Conservation (phyloP, 2,797 vertebrate species). For the Crotalus adamanteus region DNA sequence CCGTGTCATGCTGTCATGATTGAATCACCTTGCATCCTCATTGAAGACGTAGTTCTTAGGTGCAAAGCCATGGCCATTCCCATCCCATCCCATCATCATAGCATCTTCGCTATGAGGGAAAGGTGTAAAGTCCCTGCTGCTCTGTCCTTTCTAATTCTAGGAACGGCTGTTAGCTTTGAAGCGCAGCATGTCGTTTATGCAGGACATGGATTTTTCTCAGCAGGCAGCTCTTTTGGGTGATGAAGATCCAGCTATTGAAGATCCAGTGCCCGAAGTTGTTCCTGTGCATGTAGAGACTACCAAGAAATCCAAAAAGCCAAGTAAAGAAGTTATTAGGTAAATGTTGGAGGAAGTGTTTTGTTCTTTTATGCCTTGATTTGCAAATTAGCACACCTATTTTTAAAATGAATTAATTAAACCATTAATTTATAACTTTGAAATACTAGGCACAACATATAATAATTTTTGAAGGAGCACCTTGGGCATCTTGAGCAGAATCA, state of each 20-base stretch:
- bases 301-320: slow-evolving; percentile 94
- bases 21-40: slow-evolving; percentile 60
- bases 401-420: not conserved
- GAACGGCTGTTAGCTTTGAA: slow-evolving; percentile 97
- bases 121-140: slow-evolving; percentile 75
- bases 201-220: slow-evolving; percentile 98
- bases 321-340: slow-evolving; percentile 92
- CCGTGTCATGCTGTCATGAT: slow-evolving; percentile 62
- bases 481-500: not conserved
- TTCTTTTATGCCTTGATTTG: slow-evolving; percentile 23
- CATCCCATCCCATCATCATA: slow-evolving; percentile 71
- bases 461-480: not conserved
- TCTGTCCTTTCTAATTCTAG: slow-evolving; percentile 84
- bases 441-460: not conserved
- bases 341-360: slow-evolving; percentile 34
- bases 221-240: slow-evolving; percentile 96
- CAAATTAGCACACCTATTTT: not conserved
- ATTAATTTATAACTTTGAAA: not conserved
- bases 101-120: slow-evolving; percentile 72
- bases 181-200: slow-evolving; percentile 99
- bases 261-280: slow-evolving; percentile 84
- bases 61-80: slow-evolving; percentile 66
- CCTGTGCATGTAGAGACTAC: slow-evolving; percentile 86
- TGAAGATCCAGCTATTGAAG: slow-evolving; percentile 84
- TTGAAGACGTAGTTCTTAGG: slow-evolving; percentile 63